A percentile compares a stretch with the other conserved stretches of the same genome.
Evolutionary conservation across 2,797 vertebrate species (phyloP).

Genomic region (Delichon dasypus): DNA sequence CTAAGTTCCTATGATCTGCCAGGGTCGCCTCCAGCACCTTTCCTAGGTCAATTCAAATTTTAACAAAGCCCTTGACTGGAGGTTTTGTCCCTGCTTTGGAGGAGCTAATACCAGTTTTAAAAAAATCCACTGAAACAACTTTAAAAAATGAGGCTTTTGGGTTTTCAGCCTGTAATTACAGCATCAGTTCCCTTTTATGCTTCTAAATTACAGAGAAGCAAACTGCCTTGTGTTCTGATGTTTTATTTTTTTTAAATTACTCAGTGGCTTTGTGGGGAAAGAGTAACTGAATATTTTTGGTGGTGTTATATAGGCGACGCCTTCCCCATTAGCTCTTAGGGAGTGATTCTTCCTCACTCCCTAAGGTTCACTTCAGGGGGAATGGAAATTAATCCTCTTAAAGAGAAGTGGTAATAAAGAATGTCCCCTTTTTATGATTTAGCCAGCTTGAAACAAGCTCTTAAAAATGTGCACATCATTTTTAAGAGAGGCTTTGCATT

Average conservation of each 20-base stretch:
- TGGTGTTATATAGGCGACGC: conserved; percentile 37
- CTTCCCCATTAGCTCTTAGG: conserved; percentile 50
- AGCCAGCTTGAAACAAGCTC: conserved; percentile 30
- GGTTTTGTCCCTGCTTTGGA: not conserved
- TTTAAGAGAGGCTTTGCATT: not conserved
- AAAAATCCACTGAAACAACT: not conserved
- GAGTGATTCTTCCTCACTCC: conserved; percentile 31
- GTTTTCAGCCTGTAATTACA: conserved; percentile 57
- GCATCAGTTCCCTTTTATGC: conserved; percentile 56
- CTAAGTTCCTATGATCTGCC: not conserved
- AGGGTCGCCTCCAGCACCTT: not conserved
- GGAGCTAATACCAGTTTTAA: not conserved
- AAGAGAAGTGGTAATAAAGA: conserved; percentile 31
- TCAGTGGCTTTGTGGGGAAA: conserved; percentile 52
- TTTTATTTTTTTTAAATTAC: conserved; percentile 63
- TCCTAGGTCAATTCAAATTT: not conserved
- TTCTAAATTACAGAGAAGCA: conserved; percentile 60
- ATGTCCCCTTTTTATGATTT: not conserved
- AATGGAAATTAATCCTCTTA: conserved; percentile 48
- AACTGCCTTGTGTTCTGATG: conserved; percentile 47
- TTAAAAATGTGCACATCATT: conserved; percentile 22
- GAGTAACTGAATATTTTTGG: conserved; percentile 55
- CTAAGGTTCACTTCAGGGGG: not conserved
- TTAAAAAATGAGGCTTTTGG: conserved; percentile 25
- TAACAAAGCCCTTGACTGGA: not conserved